Percentiles rank a stretch among this genome's conserved stretches.
Conservation (phyloP, 2,797 vertebrate species). For the Clarias laeviceps region DNA sequence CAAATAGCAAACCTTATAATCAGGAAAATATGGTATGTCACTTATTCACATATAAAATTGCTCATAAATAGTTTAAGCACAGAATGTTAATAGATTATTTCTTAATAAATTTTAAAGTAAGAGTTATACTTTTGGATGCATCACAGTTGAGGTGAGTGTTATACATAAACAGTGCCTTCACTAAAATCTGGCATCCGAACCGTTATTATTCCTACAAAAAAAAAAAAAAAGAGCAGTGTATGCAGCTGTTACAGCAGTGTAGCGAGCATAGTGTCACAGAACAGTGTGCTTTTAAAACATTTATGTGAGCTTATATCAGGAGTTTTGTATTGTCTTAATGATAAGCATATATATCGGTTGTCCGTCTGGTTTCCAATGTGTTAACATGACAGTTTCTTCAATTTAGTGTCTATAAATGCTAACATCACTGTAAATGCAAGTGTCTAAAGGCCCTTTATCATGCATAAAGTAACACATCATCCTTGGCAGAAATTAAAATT, state of each 20-base stretch:
- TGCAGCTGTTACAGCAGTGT: constrained; percentile 49
- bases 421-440: not conserved
- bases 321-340: not conserved
- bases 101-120: constrained; percentile 50
- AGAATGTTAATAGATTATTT: constrained; percentile 49
- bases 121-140: constrained; percentile 27
- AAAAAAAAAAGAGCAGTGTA: constrained; percentile 36
- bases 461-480: not conserved
- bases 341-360: not conserved
- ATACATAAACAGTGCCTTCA: constrained; percentile 42
- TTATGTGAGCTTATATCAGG: not conserved
- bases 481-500: not conserved
- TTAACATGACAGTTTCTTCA: not conserved
- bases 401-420: not conserved
- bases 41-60: constrained; percentile 42
- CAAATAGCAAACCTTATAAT: constrained; percentile 1
- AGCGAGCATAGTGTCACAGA: constrained; percentile 49
- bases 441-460: not conserved
- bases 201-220: constrained; percentile 20
- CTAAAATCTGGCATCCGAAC: constrained; percentile 28
- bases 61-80: constrained; percentile 47
- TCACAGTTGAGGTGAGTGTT: not conserved
- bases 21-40: constrained; percentile 9
- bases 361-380: not conserved
- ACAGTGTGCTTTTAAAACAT: constrained; percentile 47